Percentiles rank a stretch among this genome's conserved stretches.
Conservation (phyloP, 1,140 invertebrate species). For the Pinna nobilis region DNA sequence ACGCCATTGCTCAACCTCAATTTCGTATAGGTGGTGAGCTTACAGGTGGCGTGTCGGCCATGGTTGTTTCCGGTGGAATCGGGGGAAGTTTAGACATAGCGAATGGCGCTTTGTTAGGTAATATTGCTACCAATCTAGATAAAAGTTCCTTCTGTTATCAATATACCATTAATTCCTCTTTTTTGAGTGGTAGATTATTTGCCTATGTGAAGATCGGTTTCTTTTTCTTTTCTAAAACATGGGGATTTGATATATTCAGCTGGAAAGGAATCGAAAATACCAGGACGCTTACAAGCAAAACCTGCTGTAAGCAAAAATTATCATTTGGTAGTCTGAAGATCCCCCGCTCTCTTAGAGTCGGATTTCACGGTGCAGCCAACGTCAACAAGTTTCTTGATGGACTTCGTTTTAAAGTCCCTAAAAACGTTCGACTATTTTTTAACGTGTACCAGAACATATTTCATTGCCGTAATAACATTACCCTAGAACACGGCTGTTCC, state of each 20-base stretch:
- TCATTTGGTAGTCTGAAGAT: background rate
- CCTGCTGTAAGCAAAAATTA: background rate
- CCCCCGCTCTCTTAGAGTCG: background rate
- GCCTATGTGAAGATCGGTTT: background rate
- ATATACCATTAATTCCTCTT: background rate
- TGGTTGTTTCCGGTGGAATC: background rate
- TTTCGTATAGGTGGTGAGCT: background rate
- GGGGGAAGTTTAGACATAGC: background rate
- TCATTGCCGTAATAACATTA: too few relatives aligned
- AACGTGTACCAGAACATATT: too few relatives aligned
- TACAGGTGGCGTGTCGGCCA: background rate
- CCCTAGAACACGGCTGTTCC: too few relatives aligned
- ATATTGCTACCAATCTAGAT: background rate
- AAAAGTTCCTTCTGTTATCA: background rate
- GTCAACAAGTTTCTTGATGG: background rate
- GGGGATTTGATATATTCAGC: background rate
- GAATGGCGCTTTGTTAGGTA: background rate
- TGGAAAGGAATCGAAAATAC: background rate
- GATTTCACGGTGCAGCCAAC: background rate
- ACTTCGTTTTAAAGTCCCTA: background rate
- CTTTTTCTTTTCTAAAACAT: background rate
- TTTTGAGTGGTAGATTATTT: background rate
- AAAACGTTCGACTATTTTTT: too few relatives aligned
- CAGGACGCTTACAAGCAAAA: background rate
- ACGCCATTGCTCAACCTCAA: background rate